Base-by-base conservation (phyloP, 2,888 invertebrate genomes). In the Caenorhabditis becei region DNA sequence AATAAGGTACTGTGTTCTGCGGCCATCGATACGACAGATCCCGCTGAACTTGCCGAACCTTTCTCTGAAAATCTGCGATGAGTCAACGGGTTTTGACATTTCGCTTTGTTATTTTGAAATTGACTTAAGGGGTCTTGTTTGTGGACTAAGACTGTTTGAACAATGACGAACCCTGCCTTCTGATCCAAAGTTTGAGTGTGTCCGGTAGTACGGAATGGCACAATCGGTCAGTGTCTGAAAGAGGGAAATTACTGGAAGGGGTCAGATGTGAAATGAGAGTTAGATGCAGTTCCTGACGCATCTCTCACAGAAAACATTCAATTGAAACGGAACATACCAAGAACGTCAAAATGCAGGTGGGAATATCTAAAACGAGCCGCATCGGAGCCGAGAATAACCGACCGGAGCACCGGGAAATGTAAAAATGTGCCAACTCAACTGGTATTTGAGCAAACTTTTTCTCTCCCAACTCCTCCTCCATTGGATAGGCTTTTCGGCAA, bases 11-110 rank as follows among this genome's bases (percentile, higher is more conserved):
- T 16, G 35, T 78, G 49, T 77, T 78, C 24, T 74, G 53, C 24
- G 82, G 82, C 82, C 82, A 82, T 59, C 75, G 65, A 65, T 74
- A 82, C 4, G 77, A 69, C n/a, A 78, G 67, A 74, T 82, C 82
- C 49, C 82, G 41, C n/a, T 82, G 77, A 18, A 82, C 82, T 61
- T 82, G 82, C 54, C 82, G 65, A 23, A 77, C 82, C 69, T 82
- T 74, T 32, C 82, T 71, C 82, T 82, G 77, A 24, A 75, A 75
- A 62, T 47, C n/a, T 51, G 18, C n/a, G 53, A 18, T 35, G 18
- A 41, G 28, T 77, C 67, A 77, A 23, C 67, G 59, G n/a, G n/a
- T n/a, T n/a, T 51, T 59, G 51, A 23, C 23, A 14, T 53, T 44
- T 54, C 53, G 24, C 16, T 70, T 35, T 78, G 59, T 78, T 65